phyloP scores from a whole-genome alignment of 2,888 invertebrate genomes.

The Pyrrhia umbra region DNA sequence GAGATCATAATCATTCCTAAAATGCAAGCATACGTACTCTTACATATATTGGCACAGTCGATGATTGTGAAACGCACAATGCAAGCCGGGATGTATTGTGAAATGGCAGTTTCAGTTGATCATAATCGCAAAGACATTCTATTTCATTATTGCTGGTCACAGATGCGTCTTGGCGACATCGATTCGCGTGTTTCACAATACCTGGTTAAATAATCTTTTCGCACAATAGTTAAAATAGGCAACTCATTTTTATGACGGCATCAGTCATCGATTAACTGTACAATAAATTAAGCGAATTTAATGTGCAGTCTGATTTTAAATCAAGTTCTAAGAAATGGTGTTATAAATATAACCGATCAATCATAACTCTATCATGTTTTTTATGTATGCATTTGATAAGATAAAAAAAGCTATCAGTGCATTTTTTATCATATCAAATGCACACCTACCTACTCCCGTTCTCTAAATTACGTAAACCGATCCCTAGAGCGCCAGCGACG shows the following conservation, averaged over 20 bases:
- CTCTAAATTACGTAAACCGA: constrained; percentile 49
- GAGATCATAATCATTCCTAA: constrained; percentile 33
- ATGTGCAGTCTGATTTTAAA: not conserved
- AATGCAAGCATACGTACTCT: constrained; percentile 22
- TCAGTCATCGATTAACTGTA: constrained; percentile 12
- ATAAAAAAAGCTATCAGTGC: no score
- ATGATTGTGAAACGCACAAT: constrained; percentile 58
- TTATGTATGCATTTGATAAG: not conserved
- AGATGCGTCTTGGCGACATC: constrained; percentile 61
- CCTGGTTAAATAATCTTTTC: constrained; percentile 30
- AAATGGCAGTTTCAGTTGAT: constrained; percentile 56
- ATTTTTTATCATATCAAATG: no score
- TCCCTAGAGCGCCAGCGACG: constrained; percentile 37
- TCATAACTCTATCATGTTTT: no score
- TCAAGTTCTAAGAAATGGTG: no score
- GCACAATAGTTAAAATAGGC: constrained; percentile 19
- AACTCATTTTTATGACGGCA: not conserved
- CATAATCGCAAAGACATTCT: constrained; percentile 62
- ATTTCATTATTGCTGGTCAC: constrained; percentile 53
- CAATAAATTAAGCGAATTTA: not conserved
- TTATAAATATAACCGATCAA: no score
- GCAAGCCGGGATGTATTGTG: constrained; percentile 46
- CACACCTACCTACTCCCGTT: constrained; percentile 19
- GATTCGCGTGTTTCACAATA: constrained; percentile 44
- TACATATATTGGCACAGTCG: constrained; percentile 41